Percentiles rank a stretch among this genome's conserved stretches.
Conservation (phyloP, 1,140 invertebrate genomes). For the Cyclina sinensis region DNA sequence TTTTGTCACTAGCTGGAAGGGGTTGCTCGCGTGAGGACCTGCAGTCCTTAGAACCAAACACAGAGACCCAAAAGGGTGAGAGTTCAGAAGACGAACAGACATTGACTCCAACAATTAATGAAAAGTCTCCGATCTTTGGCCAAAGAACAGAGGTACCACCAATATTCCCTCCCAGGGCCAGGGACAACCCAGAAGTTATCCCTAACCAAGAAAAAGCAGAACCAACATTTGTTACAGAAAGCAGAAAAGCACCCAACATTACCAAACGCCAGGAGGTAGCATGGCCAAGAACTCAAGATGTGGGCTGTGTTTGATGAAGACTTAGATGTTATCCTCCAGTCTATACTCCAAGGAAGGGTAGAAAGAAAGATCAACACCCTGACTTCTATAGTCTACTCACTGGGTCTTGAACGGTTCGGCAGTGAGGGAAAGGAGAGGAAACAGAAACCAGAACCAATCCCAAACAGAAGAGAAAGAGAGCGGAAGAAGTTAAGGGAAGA, state of each 20-base stretch:
- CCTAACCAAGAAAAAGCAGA: too few relatives aligned
- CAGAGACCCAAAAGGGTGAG: not conserved
- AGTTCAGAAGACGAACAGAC: not conserved
- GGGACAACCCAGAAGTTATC: too few relatives aligned
- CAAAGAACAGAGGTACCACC: not conserved
- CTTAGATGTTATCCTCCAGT: not conserved
- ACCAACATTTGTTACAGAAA: conserved; percentile 24
- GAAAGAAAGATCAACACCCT: not conserved
- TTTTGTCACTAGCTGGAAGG: not conserved
- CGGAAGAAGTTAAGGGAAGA: not conserved
- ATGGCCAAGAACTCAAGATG: not conserved
- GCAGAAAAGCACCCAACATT: not conserved
- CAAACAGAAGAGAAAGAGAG: not conserved
- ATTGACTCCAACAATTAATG: not conserved
- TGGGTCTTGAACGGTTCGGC: not conserved
- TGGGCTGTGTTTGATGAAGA: not conserved
- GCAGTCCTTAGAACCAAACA: not conserved
- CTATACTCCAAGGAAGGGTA: conserved; percentile 10
- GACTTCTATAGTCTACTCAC: too few relatives aligned
- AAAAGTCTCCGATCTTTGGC: not conserved
- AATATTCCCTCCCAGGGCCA: too few relatives aligned
- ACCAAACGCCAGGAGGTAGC: not conserved
- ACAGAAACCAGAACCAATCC: too few relatives aligned
- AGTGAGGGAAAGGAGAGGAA: too few relatives aligned
- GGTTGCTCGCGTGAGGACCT: too few relatives aligned